Evolutionary conservation across 1,140 invertebrate species (phyloP), one percentile per base, ranked within the genome.

Genomic region (Cylas formicarius): DNA sequence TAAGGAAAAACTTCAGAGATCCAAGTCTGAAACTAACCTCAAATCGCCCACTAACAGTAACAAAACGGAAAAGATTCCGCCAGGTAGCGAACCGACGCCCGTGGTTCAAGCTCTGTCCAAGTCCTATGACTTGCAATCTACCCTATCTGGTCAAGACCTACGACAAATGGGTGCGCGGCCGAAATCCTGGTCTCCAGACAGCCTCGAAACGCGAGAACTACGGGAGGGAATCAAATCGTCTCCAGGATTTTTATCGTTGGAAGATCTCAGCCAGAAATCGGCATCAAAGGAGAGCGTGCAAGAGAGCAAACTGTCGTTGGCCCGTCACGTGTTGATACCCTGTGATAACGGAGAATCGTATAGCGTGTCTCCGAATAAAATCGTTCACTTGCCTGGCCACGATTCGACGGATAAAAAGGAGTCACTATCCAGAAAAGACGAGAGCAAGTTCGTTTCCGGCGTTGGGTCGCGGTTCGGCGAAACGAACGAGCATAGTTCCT

Each of bases 11-110:
- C 68, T 89, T 44, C 84, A 93, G 57, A 74, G 90, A 40, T 91
- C 89, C 27, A 92, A 94, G 69, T 94, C 90, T 39, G 90, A 94
- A 65, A 93, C 87, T 13, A 91, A 91, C 67, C 65, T 91, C 8
- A 89, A 89, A 62, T 78, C 78, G 14, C 81, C 80, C 29, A 44
- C 19, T 68, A 24, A 58, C 63, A 29, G 73, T 64, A 10, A 70
- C 69, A 62, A 73, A 59, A 52, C 41, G 38, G 58, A 61, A 42
- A 54, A 53, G 21, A 60, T 57, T 19, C 71, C 45, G 66, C 9
- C 55, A 22, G 71, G 70, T 50, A 73, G 70, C 58, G 74, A 75
- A 45, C 73, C 72, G 10, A 76, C 72, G 3, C 75, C 75, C 17
- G 56, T 77, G 11, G 70, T 74, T 34, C 68, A 75, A 57, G 73